Evolutionary conservation across 2,888 invertebrate genomes (phyloP), one percentile per base, ranked within the genome.

Genomic region (Pocota personata): DNA sequence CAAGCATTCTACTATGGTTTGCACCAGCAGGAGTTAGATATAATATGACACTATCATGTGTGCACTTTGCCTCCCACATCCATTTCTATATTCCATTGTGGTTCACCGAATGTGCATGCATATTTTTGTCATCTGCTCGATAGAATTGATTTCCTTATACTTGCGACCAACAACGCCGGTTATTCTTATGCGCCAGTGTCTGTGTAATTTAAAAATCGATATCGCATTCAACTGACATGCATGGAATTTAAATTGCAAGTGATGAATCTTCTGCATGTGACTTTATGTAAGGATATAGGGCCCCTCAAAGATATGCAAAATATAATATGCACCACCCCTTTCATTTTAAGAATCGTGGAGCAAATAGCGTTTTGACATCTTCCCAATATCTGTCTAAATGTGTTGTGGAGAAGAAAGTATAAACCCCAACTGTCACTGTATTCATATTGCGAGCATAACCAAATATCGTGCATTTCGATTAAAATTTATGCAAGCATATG

Each of bases 191-290:
- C 24, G 16, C 14, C 19, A 0, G 37, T 19, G 27, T 24, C 10
- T 71, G 55, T 64, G 43, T 50, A 67, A 73, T 67, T 60, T 66
- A 35, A 80, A 80, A 73, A 73, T 80, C 79, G 40, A 73, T 73
- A 73, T 50, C 24, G 12, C 27, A 66, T 72, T 43, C 40, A 37
- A 58, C 50, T 73, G 21, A 43, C 43, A 40, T 73, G 60, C 21
- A 48, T 24, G 43, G 21, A 57, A 57, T 69, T 55, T n/a, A 55
- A 43, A 62, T 62, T 52, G 37, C 35, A 48, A 27, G 10, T 30
- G 27, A 62, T 30, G 37, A 37, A 57, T 57, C 46, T 27, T 48
- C 16, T 30, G 19, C 3, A 32, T 8, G 14, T 55, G 57, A 58
- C 35, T 19, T 35, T 19, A 46, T 12, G 46, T 46, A 16, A 16